These are phyloP conservation scores for Nebria salina DNA, from an alignment of 2,888 invertebrate genomes.

Conservation along the genomic window DNA sequence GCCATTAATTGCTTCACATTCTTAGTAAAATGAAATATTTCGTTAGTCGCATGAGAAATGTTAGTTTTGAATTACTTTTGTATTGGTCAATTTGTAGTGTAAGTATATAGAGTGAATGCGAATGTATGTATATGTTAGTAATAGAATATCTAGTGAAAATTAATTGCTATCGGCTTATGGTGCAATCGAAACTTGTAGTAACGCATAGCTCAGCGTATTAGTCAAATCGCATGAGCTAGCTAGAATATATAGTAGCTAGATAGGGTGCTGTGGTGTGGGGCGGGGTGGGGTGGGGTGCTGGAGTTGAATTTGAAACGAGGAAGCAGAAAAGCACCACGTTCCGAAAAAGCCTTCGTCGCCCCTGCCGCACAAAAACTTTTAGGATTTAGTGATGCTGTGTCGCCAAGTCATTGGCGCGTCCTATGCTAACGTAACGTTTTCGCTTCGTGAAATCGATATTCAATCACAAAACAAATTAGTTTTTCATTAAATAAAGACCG, in stretches of 20 bases:
- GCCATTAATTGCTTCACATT: no score
- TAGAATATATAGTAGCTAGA: background rate
- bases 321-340: constrained; percentile 23
- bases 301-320: constrained; percentile 32
- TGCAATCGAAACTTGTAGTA: constrained; percentile 46
- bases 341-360: constrained; percentile 13
- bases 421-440: constrained; percentile 40
- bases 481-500: constrained; percentile 55
- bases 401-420: constrained; percentile 21
- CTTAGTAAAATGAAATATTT: no score
- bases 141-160: constrained; percentile 40
- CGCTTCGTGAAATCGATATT: constrained; percentile 54
- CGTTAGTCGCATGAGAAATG: no score
- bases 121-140: constrained; percentile 8
- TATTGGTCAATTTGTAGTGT: no score
- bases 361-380: constrained; percentile 4
- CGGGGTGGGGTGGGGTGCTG: background rate
- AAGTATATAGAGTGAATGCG: no score
- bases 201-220: constrained; percentile 46
- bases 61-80: no score
- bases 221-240: constrained; percentile 40
- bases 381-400: constrained; percentile 16
- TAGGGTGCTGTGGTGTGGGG: background rate
- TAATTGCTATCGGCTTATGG: constrained; percentile 43
- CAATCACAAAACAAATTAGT: constrained; percentile 58